Evolutionary conservation across 2,888 invertebrate genomes (phyloP).

Genomic region (Malacosoma neustria): DNA sequence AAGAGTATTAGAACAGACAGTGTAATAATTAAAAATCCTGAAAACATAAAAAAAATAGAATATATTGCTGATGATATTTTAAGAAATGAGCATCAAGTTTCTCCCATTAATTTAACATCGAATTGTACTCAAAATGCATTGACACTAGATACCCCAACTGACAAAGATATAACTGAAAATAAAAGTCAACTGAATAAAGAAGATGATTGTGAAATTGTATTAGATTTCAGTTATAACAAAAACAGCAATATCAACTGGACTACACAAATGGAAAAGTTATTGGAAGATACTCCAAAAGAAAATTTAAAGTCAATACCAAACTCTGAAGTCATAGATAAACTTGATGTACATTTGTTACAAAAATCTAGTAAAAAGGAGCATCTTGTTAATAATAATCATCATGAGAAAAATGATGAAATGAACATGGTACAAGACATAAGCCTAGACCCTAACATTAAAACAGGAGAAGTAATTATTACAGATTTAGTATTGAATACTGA

Average conservation of each 20-base stretch:
- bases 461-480: no score
- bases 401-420: no score
- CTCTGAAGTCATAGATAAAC: no score
- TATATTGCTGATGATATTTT: constrained; percentile 5
- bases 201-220: constrained; percentile 28
- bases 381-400: no score
- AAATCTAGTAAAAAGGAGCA: no score
- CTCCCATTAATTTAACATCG: constrained; percentile 32
- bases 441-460: no score
- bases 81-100: constrained; percentile 14
- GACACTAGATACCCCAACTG: not conserved
- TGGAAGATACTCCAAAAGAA: not conserved
- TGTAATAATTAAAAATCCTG: constrained; percentile 67
- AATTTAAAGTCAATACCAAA: no score
- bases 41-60: constrained; percentile 33
- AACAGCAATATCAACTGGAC: constrained; percentile 8
- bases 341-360: no score
- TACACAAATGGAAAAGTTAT: not conserved
- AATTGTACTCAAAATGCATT: constrained; percentile 15
- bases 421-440: no score
- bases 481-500: no score
- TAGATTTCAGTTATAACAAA: constrained; percentile 51
- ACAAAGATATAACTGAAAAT: constrained; percentile 3
- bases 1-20: constrained; percentile 50
- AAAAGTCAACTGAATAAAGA: constrained; percentile 6